Conservation (phyloP, 2,888 invertebrate species). For the Stenichneumon culpator region DNA sequence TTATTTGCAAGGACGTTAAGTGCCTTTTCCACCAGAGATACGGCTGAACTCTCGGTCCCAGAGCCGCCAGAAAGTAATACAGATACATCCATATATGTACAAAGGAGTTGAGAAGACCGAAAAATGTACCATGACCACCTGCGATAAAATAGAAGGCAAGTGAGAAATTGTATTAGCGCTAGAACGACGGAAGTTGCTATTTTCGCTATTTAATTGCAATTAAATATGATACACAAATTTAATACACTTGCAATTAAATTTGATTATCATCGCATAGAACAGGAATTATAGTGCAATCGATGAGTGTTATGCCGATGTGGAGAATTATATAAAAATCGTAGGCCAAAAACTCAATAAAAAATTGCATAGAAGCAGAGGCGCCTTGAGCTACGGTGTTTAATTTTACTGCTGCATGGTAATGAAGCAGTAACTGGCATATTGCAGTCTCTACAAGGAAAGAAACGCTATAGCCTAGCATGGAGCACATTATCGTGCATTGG, state of each 20-base stretch:
- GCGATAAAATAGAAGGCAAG: conserved; percentile 72
- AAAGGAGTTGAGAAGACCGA: conserved; percentile 96
- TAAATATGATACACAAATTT: too few species aligned
- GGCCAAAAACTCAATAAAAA: too few species aligned
- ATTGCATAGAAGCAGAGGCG: too few species aligned
- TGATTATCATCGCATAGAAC: too few species aligned
- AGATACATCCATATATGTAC: conserved; percentile 98
- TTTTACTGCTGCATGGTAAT: conserved; percentile 70
- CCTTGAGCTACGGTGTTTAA: conserved; percentile 66
- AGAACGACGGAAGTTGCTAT: too few species aligned
- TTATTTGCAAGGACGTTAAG: conserved; percentile 96
- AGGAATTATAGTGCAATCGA: too few species aligned
- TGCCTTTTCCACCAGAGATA: conserved; percentile 99
- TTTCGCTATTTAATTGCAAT: too few species aligned
- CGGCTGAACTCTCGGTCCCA: conserved; percentile 94
- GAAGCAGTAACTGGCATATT: neutral
- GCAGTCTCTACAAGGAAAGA: conserved; percentile 7
- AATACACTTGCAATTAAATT: too few species aligned
- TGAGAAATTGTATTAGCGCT: conserved; percentile 80
- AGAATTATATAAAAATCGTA: too few species aligned
- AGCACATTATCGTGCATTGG: neutral
- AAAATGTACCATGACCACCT: conserved; percentile 97
- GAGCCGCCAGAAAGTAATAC: conserved; percentile 95
- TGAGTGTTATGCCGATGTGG: too few species aligned
- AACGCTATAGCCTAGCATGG: neutral